phyloP scores from a whole-genome alignment of 2,797 vertebrate species.

The Tauraco hartlaubi region DNA sequence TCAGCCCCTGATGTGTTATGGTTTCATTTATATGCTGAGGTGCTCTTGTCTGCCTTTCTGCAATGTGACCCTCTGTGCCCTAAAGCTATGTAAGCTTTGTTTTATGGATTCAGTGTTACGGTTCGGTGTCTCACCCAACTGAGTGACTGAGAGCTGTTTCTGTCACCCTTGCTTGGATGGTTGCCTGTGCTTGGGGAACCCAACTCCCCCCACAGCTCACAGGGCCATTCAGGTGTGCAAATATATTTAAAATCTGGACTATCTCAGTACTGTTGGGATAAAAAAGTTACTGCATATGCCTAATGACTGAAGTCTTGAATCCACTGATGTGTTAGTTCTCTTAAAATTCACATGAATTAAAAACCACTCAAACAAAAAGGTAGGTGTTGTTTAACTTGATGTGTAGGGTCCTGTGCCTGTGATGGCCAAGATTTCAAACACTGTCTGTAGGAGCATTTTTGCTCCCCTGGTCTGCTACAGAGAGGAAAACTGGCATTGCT shows the following conservation, averaged over 20 bases:
- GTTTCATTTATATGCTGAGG: background rate
- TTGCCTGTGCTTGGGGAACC: background rate
- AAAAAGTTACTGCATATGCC: background rate
- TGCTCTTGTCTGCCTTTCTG: background rate
- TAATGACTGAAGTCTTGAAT: background rate
- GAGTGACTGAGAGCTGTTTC: background rate
- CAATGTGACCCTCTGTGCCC: background rate
- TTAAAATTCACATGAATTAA: background rate
- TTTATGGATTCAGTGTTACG: background rate
- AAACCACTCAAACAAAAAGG: background rate
- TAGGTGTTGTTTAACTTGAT: background rate
- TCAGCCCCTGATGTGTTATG: background rate
- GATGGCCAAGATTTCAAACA: no score
- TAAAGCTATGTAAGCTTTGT: background rate
- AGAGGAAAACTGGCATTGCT: background rate
- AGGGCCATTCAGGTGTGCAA: background rate
- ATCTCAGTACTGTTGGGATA: background rate
- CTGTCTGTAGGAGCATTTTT: background rate
- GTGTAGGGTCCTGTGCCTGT: background rate
- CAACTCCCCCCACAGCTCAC: fast-evolving
- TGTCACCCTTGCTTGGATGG: background rate
- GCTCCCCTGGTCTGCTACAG: background rate
- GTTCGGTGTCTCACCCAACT: background rate
- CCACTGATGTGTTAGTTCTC: background rate
- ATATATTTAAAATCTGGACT: background rate